phyloP scores from a whole-genome alignment of 2,888 invertebrate species.

The Poecilobothrus nobilitatus region DNA sequence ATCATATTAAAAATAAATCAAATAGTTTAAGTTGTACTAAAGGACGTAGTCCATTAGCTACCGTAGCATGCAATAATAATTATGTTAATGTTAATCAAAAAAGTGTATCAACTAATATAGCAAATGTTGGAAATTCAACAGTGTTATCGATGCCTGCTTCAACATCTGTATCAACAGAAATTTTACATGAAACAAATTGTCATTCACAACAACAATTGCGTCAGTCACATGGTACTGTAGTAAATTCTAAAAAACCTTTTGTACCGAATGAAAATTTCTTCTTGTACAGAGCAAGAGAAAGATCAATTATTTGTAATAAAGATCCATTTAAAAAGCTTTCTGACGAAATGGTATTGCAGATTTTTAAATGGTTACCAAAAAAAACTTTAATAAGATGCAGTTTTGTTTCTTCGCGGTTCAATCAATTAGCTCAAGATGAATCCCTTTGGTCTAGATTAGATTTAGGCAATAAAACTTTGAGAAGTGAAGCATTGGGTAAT shows the following conservation, averaged over 20 bases:
- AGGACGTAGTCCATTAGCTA: constrained; percentile 37
- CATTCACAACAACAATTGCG: constrained; percentile 12
- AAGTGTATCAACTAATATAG: constrained; percentile 24
- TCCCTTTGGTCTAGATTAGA: constrained; percentile 80
- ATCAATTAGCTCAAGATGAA: constrained; percentile 71
- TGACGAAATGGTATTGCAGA: constrained; percentile 76
- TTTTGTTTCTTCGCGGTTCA: constrained; percentile 70
- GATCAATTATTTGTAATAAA: constrained; percentile 31
- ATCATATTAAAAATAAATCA: constrained; percentile 15
- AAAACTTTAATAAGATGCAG: constrained; percentile 60
- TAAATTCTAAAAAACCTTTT: constrained; percentile 19
- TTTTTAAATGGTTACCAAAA: constrained; percentile 78
- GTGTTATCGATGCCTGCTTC: constrained; percentile 12
- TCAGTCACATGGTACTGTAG: neutral
- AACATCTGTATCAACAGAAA: constrained; percentile 17
- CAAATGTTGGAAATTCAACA: constrained; percentile 19
- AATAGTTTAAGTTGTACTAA: constrained; percentile 27
- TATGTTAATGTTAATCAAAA: constrained; percentile 33
- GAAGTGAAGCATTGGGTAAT: constrained; percentile 60
- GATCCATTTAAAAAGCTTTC: constrained; percentile 68
- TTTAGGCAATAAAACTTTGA: constrained; percentile 60
- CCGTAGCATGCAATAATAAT: constrained; percentile 38
- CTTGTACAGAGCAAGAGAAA: constrained; percentile 35
- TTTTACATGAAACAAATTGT: constrained; percentile 14
- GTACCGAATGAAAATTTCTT: constrained; percentile 38